phyloP scores from a whole-genome alignment of 1,140 invertebrate genomes.

The Amyelois transitella region DNA sequence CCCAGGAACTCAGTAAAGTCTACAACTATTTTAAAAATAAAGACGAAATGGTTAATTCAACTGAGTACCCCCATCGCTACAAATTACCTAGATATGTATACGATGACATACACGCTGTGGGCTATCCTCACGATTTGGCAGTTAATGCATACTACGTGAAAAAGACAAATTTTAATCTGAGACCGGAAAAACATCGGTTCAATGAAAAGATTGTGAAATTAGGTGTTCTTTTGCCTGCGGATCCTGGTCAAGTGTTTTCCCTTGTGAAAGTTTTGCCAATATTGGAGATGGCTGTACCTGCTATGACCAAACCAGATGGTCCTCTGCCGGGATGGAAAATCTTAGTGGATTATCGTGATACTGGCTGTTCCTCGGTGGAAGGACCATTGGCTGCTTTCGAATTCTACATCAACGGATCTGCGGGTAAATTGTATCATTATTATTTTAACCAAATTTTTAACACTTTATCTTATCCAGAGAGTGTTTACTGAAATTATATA shows the following conservation, averaged over 20 bases:
- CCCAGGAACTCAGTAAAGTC: constrained; percentile 39
- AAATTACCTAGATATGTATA: constrained; percentile 56
- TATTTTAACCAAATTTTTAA: too few species aligned
- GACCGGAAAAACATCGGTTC: constrained; percentile 41
- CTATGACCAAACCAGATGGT: constrained; percentile 75
- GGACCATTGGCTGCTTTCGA: constrained; percentile 87
- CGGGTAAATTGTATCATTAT: constrained; percentile 75
- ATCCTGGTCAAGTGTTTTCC: constrained; percentile 78
- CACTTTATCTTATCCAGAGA: background rate
- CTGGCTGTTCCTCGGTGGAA: constrained; percentile 85
- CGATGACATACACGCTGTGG: constrained; percentile 71
- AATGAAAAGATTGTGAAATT: constrained; percentile 73
- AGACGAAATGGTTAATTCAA: constrained; percentile 29
- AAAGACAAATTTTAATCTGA: constrained; percentile 56
- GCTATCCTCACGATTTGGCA: constrained; percentile 52
- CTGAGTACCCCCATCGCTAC: constrained; percentile 17
- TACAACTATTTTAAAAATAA: constrained; percentile 43
- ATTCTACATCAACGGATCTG: constrained; percentile 80
- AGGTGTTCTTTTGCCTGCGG: constrained; percentile 81
- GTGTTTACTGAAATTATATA: too few species aligned
- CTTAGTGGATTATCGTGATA: constrained; percentile 81
- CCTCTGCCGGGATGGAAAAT: constrained; percentile 81
- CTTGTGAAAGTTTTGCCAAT: constrained; percentile 83
- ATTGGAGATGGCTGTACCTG: constrained; percentile 81
- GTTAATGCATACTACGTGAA: constrained; percentile 53